Conservation (phyloP, 2,888 invertebrate species). For the Andricus curvator region DNA sequence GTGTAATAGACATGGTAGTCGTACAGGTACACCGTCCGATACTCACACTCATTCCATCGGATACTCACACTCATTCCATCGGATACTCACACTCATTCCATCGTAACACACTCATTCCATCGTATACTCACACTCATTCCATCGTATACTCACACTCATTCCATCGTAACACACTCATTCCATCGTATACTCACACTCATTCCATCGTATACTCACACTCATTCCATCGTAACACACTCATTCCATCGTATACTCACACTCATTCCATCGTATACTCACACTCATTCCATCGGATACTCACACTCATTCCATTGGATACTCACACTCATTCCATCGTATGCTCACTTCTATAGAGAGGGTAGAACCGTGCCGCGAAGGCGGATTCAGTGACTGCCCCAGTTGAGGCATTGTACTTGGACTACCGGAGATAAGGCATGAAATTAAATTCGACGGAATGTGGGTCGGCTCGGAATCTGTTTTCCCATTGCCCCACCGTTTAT, state of each 20-base stretch:
- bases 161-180: too few relatives aligned
- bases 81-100: too few relatives aligned
- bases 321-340: background rate
- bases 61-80: too few relatives aligned
- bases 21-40: background rate
- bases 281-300: too few relatives aligned
- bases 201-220: too few relatives aligned
- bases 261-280: too few relatives aligned
- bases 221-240: too few relatives aligned
- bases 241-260: background rate
- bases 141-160: too few relatives aligned
- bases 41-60: background rate
- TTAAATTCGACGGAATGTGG: conserved; percentile 72
- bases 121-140: too few relatives aligned
- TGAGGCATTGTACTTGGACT: conserved; percentile 66
- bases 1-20: conserved; percentile 20
- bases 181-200: too few relatives aligned
- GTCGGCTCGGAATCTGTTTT: conserved; percentile 54
- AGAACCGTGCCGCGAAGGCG: conserved; percentile 44
- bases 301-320: background rate
- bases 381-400: conserved; percentile 67
- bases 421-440: conserved; percentile 72
- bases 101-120: too few relatives aligned
- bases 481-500: conserved; percentile 49
- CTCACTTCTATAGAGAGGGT: conserved; percentile 6